phyloP scores from a whole-genome alignment of 2,797 vertebrate species.

The Benthosema pterotum region DNA sequence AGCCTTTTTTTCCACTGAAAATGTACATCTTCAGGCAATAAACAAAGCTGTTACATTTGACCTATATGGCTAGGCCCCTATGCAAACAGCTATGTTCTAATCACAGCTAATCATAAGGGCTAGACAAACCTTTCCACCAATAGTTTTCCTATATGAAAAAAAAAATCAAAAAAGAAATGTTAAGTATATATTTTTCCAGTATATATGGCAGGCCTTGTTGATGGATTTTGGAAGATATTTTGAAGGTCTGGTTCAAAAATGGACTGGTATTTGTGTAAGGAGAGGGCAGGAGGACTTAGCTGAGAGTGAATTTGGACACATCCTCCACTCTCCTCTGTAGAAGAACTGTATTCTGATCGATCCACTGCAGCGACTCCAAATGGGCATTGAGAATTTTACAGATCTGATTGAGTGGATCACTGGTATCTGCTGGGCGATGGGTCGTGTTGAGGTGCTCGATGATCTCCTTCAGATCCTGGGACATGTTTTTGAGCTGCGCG shows the following conservation, averaged over 20 bases:
- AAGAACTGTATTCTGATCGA: constrained; percentile 91
- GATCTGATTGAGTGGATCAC: constrained; percentile 90
- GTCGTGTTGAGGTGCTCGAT: constrained; percentile 89
- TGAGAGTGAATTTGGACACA: constrained; percentile 85
- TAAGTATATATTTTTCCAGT: no score
- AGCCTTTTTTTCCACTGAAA: constrained; percentile 22
- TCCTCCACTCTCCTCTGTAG: constrained; percentile 95
- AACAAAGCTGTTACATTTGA: constrained; percentile 83
- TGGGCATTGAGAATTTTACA: constrained; percentile 93
- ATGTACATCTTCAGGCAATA: constrained; percentile 34
- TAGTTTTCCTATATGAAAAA: no score
- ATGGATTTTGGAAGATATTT: no score
- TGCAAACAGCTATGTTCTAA: no score
- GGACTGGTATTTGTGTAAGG: no score
- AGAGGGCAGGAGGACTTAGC: no score
- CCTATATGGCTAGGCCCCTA: no score
- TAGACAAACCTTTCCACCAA: no score
- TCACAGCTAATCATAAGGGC: no score
- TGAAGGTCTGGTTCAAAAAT: no score
- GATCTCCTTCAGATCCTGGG: constrained; percentile 93
- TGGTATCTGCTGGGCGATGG: constrained; percentile 81
- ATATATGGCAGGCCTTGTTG: no score
- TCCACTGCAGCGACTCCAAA: constrained; percentile 93
- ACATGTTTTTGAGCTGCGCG: constrained; percentile 90
- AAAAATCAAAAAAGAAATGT: no score